These are phyloP conservation scores for Mayetiola destructor DNA, from an alignment of 2,888 invertebrate genomes.

Conservation along the genomic window DNA sequence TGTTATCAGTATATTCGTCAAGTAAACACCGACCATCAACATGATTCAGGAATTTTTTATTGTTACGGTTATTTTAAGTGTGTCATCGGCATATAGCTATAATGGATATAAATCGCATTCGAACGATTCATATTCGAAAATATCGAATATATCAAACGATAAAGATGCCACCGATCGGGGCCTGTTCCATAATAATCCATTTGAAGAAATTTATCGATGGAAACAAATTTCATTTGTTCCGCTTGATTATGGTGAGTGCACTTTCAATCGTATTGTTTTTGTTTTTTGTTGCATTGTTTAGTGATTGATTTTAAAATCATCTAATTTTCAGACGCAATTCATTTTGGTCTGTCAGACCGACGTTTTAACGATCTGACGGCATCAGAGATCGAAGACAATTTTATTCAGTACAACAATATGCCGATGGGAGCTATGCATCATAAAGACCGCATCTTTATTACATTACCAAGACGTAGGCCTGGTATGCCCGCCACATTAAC, in stretches of 20 bases:
- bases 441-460: constrained; percentile 39
- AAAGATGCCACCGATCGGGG: too few species aligned
- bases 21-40: too few species aligned
- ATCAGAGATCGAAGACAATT: neutral
- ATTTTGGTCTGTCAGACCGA: neutral
- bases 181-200: too few species aligned
- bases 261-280: neutral
- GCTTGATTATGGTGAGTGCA: neutral
- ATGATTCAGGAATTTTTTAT: too few species aligned
- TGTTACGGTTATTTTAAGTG: too few species aligned
- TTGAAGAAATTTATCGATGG: constrained; percentile 11
- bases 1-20: too few species aligned
- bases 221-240: neutral
- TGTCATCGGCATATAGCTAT: too few species aligned
- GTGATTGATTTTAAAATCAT: neutral
- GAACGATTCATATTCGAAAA: too few species aligned
- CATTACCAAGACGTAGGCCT: constrained; percentile 46
- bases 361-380: neutral
- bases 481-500: constrained; percentile 40
- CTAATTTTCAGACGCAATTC: neutral
- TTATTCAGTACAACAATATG: constrained; percentile 16
- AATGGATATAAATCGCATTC: too few species aligned
- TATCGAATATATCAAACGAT: too few species aligned
- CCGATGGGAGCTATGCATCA: constrained; percentile 17
- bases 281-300: neutral